Conservation (phyloP, 2,888 invertebrate species). For the Ommatoiulus sabulosus region DNA sequence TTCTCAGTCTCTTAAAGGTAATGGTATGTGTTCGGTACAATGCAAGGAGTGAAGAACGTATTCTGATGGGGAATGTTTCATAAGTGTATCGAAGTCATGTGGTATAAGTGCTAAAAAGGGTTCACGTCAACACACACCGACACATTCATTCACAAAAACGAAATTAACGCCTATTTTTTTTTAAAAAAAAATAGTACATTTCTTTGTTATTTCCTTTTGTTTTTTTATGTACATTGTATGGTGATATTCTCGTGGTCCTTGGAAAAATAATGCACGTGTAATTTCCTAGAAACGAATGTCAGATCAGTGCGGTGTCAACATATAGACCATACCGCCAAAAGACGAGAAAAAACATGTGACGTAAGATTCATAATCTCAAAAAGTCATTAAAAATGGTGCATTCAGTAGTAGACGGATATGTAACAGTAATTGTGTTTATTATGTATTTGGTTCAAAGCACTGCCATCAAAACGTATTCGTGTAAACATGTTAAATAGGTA, state of each 20-base stretch:
- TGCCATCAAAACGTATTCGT: neutral
- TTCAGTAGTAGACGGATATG: neutral
- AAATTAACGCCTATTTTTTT: neutral
- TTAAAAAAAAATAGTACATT: neutral
- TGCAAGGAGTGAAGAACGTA: neutral
- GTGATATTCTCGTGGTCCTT: neutral
- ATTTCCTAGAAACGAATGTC: neutral
- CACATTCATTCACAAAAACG: conserved; percentile 19
- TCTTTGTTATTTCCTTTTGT: neutral
- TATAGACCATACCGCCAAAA: neutral
- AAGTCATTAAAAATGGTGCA: neutral
- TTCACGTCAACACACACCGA: neutral
- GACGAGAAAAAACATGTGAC: neutral
- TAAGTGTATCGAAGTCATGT: neutral
- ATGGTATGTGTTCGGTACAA: neutral
- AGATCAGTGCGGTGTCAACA: neutral
- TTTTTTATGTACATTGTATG: neutral
- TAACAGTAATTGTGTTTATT: neutral
- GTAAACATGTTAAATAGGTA: neutral
- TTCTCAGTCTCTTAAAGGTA: neutral
- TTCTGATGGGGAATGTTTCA: neutral
- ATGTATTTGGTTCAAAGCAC: neutral
- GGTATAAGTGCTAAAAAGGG: neutral
- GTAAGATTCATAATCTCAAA: neutral
- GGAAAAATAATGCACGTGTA: neutral